Conservation (phyloP, 2,113 vertebrate species). For the Hemiscyllium ocellatum region DNA sequence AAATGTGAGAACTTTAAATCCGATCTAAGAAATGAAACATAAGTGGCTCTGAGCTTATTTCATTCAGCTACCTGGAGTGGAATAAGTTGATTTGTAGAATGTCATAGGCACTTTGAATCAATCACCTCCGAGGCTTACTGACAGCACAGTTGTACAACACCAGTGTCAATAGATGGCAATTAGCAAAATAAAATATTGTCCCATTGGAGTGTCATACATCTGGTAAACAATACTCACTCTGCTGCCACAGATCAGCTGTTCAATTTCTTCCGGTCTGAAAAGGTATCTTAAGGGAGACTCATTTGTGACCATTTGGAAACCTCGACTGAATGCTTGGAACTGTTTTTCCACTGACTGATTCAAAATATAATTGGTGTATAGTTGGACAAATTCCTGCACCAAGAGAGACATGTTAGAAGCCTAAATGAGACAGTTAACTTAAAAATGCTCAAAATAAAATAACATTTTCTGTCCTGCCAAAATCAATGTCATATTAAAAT, state of each 20-base stretch:
- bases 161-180: not conserved
- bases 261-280: slow-evolving; percentile 95
- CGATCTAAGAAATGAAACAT: not conserved
- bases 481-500: not conserved
- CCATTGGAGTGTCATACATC: not conserved
- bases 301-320: slow-evolving; percentile 95
- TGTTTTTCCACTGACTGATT: slow-evolving; percentile 94
- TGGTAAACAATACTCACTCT: slow-evolving; percentile 69
- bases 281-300: slow-evolving; percentile 94
- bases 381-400: slow-evolving; percentile 85
- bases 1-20: not conserved
- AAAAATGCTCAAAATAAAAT: not conserved
- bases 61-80: not conserved
- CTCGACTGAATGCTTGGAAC: slow-evolving; percentile 94
- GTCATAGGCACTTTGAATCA: not conserved
- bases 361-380: slow-evolving; percentile 90
- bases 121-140: not conserved
- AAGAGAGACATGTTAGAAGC: not conserved
- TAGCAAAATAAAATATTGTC: not conserved
- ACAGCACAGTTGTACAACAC: not conserved
- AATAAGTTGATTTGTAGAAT: not conserved
- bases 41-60: not conserved
- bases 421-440: not conserved
- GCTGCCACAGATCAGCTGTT: slow-evolving; percentile 97
- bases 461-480: not conserved